Conservation (phyloP, 2,888 invertebrate genomes). For the Dolomedes plantarius region DNA sequence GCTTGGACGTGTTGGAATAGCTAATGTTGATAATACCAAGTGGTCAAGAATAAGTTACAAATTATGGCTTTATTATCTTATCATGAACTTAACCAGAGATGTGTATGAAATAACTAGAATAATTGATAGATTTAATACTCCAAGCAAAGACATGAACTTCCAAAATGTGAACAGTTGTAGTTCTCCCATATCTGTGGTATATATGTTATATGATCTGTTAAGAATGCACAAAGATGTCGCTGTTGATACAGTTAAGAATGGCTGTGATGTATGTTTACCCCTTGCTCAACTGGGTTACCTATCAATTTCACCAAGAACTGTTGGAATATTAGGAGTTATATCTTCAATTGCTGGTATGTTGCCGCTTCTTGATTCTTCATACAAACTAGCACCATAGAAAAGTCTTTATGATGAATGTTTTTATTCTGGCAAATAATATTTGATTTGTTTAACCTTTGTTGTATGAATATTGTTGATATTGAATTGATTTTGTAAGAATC, state of each 20-base stretch:
- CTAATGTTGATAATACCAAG: conserved; percentile 83
- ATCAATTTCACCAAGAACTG: conserved; percentile 85
- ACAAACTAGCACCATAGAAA: conserved; percentile 81
- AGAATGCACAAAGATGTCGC: conserved; percentile 82
- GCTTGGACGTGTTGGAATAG: conserved; percentile 80
- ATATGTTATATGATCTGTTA: conserved; percentile 48
- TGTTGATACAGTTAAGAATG: conserved; percentile 89
- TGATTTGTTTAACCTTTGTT: too few species aligned
- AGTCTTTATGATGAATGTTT: background rate
- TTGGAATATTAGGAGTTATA: conserved; percentile 87
- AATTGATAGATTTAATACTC: conserved; percentile 56
- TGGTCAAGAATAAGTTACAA: conserved; percentile 82
- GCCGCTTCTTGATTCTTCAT: conserved; percentile 85
- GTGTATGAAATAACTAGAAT: conserved; percentile 84
- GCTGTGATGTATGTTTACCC: conserved; percentile 91
- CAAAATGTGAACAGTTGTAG: conserved; percentile 69
- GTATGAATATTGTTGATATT: too few species aligned
- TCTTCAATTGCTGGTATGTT: conserved; percentile 89
- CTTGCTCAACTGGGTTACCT: conserved; percentile 87
- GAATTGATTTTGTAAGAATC: too few species aligned
- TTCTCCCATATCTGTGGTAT: conserved; percentile 42
- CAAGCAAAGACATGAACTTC: conserved; percentile 33
- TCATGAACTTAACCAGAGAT: conserved; percentile 88
- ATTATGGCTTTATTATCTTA: conserved; percentile 90
- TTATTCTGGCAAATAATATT: too few species aligned